Conservation (phyloP, 2,797 vertebrate species). For the Xenentodon cancila region DNA sequence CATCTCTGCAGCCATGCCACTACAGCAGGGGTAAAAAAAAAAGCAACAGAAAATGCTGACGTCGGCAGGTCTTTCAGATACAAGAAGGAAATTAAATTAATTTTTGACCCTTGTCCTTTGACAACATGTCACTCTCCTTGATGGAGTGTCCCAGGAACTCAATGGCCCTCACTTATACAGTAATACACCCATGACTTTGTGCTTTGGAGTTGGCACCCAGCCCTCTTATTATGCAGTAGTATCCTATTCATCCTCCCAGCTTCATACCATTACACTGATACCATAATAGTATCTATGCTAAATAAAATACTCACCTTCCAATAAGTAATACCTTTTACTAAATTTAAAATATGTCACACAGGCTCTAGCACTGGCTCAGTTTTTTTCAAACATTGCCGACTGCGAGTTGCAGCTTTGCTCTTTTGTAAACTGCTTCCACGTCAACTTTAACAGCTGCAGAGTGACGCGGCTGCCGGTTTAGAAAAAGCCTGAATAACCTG, state of each 20-base stretch:
- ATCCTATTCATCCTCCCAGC: neutral
- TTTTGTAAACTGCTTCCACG: conserved; percentile 45
- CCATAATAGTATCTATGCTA: neutral
- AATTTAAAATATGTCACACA: neutral
- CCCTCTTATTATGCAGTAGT: conserved; percentile 9
- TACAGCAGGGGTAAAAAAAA: conserved; percentile 11
- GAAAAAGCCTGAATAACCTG: conserved; percentile 20
- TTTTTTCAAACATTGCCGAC: neutral
- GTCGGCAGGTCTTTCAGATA: conserved; percentile 47
- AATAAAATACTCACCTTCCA: too few relatives aligned
- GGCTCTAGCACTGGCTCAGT: conserved; percentile 2
- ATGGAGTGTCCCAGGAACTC: conserved; percentile 34
- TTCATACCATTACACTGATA: neutral
- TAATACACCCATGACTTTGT: conserved; percentile 34
- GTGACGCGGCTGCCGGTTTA: conserved; percentile 27
- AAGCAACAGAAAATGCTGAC: conserved; percentile 20
- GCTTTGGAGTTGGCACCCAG: conserved; percentile 35
- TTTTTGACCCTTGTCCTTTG: conserved; percentile 40
- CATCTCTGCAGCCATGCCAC: neutral
- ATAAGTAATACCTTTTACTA: too few relatives aligned
- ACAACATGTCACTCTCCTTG: conserved; percentile 40
- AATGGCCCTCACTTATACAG: conserved; percentile 3
- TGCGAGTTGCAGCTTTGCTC: neutral
- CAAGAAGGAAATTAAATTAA: conserved; percentile 48
- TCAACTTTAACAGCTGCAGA: conserved; percentile 34